A percentile compares a stretch with the other conserved stretches of the same genome.
phyloP scores from a whole-genome alignment of 2,113 vertebrate species.

The Phalacrocorax carbo region DNA sequence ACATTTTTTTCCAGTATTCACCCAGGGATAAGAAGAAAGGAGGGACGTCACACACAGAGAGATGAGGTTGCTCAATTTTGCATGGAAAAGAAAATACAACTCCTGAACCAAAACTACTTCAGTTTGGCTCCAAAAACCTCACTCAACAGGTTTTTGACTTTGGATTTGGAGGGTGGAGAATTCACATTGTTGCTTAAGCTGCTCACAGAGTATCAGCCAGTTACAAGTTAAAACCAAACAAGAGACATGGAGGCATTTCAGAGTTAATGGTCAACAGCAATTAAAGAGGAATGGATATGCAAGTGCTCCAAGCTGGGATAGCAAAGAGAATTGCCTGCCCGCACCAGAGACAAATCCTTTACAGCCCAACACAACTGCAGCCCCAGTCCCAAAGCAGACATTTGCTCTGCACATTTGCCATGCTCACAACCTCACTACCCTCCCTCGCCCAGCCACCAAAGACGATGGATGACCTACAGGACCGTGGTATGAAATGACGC shows the following conservation, averaged over 20 bases:
- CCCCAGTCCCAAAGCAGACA: not conserved
- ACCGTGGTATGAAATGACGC: not conserved
- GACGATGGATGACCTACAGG: not conserved
- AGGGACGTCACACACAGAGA: not conserved
- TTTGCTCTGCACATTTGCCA: not conserved
- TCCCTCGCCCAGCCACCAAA: not conserved
- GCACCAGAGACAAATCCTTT: not conserved
- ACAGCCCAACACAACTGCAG: not conserved
- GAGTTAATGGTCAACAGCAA: slow-evolving; percentile 15
- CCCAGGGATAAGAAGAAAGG: not conserved
- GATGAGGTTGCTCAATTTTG: not conserved
- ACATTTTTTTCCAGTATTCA: not conserved
- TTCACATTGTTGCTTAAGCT: not conserved
- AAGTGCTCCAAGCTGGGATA: not conserved
- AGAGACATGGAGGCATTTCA: not conserved
- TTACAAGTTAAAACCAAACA: slow-evolving; percentile 14
- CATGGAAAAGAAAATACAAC: not conserved
- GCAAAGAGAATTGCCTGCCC: not conserved
- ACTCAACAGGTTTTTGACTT: not conserved
- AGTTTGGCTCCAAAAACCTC: not conserved
- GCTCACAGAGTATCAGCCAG: not conserved
- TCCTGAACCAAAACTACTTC: not conserved
- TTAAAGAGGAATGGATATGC: not conserved
- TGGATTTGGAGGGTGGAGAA: not conserved
- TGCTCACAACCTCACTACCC: not conserved